phyloP scores from a whole-genome alignment of 2,113 vertebrate species.

The Sphyrna mokarran region DNA sequence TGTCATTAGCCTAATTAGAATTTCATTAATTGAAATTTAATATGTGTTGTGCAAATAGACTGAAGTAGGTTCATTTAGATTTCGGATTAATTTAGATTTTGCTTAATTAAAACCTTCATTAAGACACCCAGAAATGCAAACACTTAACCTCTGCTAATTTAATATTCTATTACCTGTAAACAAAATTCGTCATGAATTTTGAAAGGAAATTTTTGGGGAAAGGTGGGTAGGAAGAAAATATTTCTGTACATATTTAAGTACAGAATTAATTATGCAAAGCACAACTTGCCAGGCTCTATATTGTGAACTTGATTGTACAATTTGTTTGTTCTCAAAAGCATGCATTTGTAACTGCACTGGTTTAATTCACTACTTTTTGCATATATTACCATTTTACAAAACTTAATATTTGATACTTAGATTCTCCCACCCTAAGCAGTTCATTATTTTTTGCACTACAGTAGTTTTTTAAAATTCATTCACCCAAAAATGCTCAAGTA shows the following conservation, averaged over 20 bases:
- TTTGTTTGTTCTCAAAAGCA: background rate
- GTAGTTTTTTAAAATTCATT: background rate
- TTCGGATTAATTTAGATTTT: background rate
- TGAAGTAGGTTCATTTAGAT: conserved; percentile 14
- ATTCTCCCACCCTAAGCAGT: background rate
- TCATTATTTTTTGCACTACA: background rate
- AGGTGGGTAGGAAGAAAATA: background rate
- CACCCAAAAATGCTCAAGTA: background rate
- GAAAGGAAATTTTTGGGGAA: background rate
- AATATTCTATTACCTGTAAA: background rate
- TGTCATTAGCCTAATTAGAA: background rate
- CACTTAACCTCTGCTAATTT: background rate
- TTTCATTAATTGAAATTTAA: conserved; percentile 24
- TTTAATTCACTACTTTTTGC: background rate
- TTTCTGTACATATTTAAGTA: background rate
- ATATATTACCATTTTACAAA: background rate
- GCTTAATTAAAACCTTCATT: conserved; percentile 12
- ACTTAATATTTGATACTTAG: background rate
- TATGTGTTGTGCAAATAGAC: background rate
- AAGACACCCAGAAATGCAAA: background rate
- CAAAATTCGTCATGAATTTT: background rate
- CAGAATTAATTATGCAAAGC: background rate
- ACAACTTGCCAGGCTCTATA: background rate
- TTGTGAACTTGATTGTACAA: background rate
- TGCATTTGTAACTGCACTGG: background rate